Base-by-base conservation (phyloP, 2,113 vertebrate genomes). In the Chaetodon auriga region DNA sequence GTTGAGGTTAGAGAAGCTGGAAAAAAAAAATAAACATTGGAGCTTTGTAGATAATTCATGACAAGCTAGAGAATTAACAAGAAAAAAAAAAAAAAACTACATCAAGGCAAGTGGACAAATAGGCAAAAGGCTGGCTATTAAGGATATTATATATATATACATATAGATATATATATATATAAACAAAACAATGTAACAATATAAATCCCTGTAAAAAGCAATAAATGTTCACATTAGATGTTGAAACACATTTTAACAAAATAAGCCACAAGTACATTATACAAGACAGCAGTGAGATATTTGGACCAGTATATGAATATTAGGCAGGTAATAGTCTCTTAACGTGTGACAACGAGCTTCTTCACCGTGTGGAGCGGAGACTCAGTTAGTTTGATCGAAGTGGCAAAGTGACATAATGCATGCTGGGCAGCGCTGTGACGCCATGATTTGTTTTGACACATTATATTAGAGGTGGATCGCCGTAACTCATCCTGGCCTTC, bases 221-320 rank as follows among this genome's bases (percentile, higher is more conserved):
- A 94, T 91, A 91, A 92, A 94, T 89, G 92, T 95, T 95, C 94
- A 95, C 95, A 95, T 94, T 93, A 92, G 89, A 92, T 94, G 90
- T 93, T 87, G 77, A 86, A 93, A 93, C 91, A 94, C 87, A 93
- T 77, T 91, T 88, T 61, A 89, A 92, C 72, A 91, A 93, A 93
- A 91, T 82, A 92, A 91, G 91, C 86, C 87, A 91, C 91, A 92
- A 87, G 88, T 92, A 89, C 81, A 91, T 86, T 83, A 78, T 86
- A 92, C 82, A 89, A 83, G 85, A 94, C 89, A 91, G 84, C 88
- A 93, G 91, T 90, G 87, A 87, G 84, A 93, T 90, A 91, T 86
- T 84, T 84, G 90, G 86, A 86, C 88, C 30, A 83, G 30, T 84
- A 82, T 79, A 76, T 82, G 77, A 87, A 89, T 83, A 90, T 82